Evolutionary conservation across 2,888 invertebrate genomes (phyloP).

Genomic region (Cryptosula pallasiana): DNA sequence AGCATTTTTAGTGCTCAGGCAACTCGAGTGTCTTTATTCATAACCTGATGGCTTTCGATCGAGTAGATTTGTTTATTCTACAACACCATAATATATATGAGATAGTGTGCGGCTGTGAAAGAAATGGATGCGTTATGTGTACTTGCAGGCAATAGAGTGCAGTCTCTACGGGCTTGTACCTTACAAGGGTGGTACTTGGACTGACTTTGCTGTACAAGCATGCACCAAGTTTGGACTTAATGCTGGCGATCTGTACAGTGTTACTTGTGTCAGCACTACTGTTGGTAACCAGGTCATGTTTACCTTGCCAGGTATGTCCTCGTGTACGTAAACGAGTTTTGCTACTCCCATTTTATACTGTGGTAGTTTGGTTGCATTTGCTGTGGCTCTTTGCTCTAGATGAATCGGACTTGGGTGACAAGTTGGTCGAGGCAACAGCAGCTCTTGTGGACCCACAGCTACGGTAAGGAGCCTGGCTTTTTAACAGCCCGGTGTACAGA

Average conservation of each 20-base stretch:
- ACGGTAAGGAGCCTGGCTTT: not conserved
- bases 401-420: conserved; percentile 6
- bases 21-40: too few relatives aligned
- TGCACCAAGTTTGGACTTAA: not conserved
- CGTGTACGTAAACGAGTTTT: too few relatives aligned
- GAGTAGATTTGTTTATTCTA: too few relatives aligned
- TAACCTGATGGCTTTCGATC: too few relatives aligned
- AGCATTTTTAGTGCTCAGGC: too few relatives aligned
- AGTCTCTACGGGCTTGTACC: conserved; percentile 9
- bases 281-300: conserved; percentile 8
- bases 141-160: conserved; percentile 8
- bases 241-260: not conserved
- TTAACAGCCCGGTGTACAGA: too few relatives aligned
- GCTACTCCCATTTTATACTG: too few relatives aligned
- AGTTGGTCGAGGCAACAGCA: not conserved
- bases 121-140: too few relatives aligned
- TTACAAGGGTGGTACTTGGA: conserved; percentile 11
- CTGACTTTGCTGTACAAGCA: not conserved
- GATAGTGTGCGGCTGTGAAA: too few relatives aligned
- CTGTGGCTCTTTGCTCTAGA: not conserved
- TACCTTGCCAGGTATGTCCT: not conserved
- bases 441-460: not conserved
- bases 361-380: not conserved
- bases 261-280: not conserved
- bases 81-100: too few relatives aligned